Evolutionary conservation across 2,113 vertebrate genomes (phyloP), one percentile per base, ranked within the genome.

Genomic region (Beaufortia kweichowensis): DNA sequence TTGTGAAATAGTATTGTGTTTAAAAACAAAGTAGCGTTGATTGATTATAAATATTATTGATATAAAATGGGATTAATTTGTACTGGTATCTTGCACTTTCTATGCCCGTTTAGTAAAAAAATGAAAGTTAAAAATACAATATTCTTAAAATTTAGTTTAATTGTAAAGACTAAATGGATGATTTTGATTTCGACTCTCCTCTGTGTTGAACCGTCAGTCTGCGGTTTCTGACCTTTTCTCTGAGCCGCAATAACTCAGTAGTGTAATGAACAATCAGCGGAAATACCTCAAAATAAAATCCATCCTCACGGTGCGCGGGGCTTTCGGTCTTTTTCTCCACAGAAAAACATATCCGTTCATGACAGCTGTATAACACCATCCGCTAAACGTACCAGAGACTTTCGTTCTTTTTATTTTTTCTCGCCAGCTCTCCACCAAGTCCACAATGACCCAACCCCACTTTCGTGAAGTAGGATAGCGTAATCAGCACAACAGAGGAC

Each of bases 201-300:
- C 1, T 67, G 17, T 64, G 67, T 61, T 71, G 31, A 24, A 57
- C 29, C n/a, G 66, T 53, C 46, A 82, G 70, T 75, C 64, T 50
- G 88, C 87, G 90, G 87, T 84, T 78, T 91, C 92, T 95, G 93
- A 97, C 95, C 95, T 95, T 94, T 95, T 93, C 90, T 92, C 94
- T 90, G 81, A 89, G 83, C 86, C 89, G 91, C 92, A 91, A 94
- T 96, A 97, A 96, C 92, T 95, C 95, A 95, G 92, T 90, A 88
- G 91, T 92, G 91, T 94, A 94, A 95, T 91, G 94, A 98, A 98
- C 95, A 99, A 98, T 98, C 91, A 93, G 89, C 94, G 94, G 95
- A 99, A 98, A 96, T 98, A 98, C 95, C 95, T 98, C 95, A 96
- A 96, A 96, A 97, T 96, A 96, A 95, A 96, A 96, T 96, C 95